Percentiles rank a stretch among this genome's conserved stretches.
phyloP scores from a whole-genome alignment of 2,797 vertebrate genomes.

The Diplodus puntazzo region DNA sequence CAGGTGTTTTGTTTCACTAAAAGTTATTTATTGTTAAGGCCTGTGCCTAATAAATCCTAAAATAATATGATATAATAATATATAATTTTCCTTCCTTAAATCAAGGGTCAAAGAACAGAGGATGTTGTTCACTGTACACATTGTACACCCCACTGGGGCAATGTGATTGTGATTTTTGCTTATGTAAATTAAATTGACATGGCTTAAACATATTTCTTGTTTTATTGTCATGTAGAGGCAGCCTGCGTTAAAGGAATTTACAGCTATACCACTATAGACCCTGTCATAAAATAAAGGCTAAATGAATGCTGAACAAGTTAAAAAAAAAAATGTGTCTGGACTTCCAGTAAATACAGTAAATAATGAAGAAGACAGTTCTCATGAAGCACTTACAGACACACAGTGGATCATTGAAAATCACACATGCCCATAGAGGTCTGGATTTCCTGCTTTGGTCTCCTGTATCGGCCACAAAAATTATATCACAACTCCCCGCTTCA shows the following conservation, averaged over 20 bases:
- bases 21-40: background rate
- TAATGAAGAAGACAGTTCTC: background rate
- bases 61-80: background rate
- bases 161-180: no score
- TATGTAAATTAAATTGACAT: no score
- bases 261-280: no score
- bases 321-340: background rate
- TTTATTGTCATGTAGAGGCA: background rate
- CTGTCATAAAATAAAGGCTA: background rate
- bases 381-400: background rate
- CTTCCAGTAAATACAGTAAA: background rate
- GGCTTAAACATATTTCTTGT: background rate
- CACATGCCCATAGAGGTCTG: no score
- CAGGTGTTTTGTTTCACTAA: background rate
- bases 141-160: no score
- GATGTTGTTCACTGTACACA: no score
- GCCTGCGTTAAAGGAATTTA: background rate
- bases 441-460: conserved; percentile 5
- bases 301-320: background rate
- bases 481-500: background rate
- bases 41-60: background rate
- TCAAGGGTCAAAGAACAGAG: no score
- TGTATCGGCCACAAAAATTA: background rate
- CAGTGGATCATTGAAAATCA: background rate
- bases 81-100: no score